Evolutionary conservation across 2,113 vertebrate species (phyloP), one percentile per base, ranked within the genome.

Genomic region (Callopanchax toddi): DNA sequence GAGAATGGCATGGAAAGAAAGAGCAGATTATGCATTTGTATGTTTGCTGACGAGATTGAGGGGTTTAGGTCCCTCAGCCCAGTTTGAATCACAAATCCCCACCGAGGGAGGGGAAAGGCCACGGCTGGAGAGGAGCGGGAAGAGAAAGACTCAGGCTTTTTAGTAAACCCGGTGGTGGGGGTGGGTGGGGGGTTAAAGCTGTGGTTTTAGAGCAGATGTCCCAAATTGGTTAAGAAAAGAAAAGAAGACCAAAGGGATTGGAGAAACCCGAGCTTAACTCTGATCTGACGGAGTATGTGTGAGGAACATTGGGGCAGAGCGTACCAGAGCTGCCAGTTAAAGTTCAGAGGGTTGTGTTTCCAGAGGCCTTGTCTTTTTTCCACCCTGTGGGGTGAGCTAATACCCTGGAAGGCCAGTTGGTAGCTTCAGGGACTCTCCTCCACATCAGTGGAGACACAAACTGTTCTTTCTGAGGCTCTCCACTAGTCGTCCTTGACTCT

Each of bases 1-100:
- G 66, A 77, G 87, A 90, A 91, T 82, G 61, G 82, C 50, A 36
- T 43, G 26, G 60, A 71, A 74, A 86, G 80, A 90, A 90, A 89
- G 77, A 82, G 46, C 83, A 91, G 92, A 93, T 93, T 91, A 92
- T 89, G 86, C 85, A 81, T 87, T 77, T 87, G 83, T 86, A 79
- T 93, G 90, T 93, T 93, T 92, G 92, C 89, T 73, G 80, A 90
- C 88, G 83, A 89, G 90, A 91, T 91, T 74, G 86, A 80, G 67
- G 81, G 84, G 75, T 85, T 90, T 85, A 67, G 81, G 78, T 79
- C 81, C 83, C 85, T 83, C 75, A 77, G 56, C 68, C 69, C 59
- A 44, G 82, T 86, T 87, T 86, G 83, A 84, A 86, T 87, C 77
- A 71, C 84, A 89, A 92, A 85, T 83, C 85, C 85, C 58, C 82